Evolutionary conservation across 2,888 invertebrate genomes (phyloP).

Genomic region (Gastracanthus pulcherrimus): DNA sequence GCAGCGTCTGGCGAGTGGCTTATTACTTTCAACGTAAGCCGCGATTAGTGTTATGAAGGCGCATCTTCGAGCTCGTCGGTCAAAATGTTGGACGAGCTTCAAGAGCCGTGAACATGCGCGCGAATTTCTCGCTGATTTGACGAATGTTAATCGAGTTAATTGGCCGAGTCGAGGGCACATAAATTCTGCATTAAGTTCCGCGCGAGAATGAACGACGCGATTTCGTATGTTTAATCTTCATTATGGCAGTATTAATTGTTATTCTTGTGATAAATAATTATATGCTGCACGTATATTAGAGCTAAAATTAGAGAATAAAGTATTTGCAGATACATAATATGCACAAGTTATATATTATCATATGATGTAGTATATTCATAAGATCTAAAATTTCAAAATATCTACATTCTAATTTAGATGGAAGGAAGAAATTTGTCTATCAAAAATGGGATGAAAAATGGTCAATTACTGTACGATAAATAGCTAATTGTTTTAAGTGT

Average conservation of each 20-base stretch:
- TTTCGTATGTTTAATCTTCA: neutral
- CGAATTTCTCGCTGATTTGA: constrained; percentile 13
- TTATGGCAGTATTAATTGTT: neutral
- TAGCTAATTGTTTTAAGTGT: too few relatives aligned
- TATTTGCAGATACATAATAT: too few relatives aligned
- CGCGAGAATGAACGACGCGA: neutral
- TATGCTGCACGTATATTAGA: too few relatives aligned
- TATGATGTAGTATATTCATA: too few relatives aligned
- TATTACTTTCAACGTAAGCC: constrained; percentile 11
- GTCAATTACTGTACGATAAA: too few relatives aligned
- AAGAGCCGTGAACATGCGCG: too few relatives aligned
- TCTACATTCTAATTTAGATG: too few relatives aligned
- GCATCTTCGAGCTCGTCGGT: neutral
- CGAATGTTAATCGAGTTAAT: constrained; percentile 33
- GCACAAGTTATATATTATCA: too few relatives aligned
- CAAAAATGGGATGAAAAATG: too few relatives aligned
- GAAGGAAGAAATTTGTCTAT: too few relatives aligned
- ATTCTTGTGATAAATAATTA: neutral
- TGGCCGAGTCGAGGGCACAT: neutral
- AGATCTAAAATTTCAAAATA: too few relatives aligned
- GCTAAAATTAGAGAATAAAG: neutral
- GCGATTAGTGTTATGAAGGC: constrained; percentile 33
- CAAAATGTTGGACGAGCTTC: constrained; percentile 38
- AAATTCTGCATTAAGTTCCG: constrained; percentile 11
- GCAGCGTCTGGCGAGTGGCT: neutral